These are phyloP conservation scores for Isotomurus palustris DNA, from an alignment of 2,888 invertebrate species.

Conservation along the genomic window DNA sequence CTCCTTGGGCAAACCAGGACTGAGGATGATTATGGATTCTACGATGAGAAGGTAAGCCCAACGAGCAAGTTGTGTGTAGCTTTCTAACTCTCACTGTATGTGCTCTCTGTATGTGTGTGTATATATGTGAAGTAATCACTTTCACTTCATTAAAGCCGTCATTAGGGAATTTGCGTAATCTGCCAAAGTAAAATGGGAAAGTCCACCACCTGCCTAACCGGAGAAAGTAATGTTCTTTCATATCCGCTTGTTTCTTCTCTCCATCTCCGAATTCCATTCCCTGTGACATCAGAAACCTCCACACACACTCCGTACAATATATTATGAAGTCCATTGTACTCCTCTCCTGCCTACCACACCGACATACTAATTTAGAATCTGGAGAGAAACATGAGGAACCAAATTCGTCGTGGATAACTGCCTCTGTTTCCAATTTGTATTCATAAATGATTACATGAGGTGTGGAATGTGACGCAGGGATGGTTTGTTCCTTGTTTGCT, in stretches of 20 bases:
- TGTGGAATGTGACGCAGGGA: neutral
- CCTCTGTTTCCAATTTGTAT: neutral
- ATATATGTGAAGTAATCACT: constrained; percentile 5
- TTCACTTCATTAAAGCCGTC: constrained; percentile 13
- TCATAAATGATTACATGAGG: neutral
- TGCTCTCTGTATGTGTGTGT: neutral
- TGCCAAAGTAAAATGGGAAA: neutral
- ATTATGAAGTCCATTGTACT: too few species aligned
- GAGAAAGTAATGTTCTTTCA: neutral
- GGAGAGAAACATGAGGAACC: neutral
- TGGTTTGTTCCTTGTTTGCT: neutral
- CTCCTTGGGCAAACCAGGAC: constrained; percentile 88
- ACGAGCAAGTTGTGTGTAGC: too few species aligned
- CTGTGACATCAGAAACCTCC: too few species aligned
- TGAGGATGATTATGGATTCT: constrained; percentile 82
- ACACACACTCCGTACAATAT: too few species aligned
- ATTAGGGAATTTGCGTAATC: constrained; percentile 7
- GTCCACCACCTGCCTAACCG: neutral
- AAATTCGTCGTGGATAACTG: too few species aligned
- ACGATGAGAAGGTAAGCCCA: constrained; percentile 71
- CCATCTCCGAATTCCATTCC: too few species aligned
- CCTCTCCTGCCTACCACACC: too few species aligned
- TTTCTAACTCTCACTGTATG: neutral
- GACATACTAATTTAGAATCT: too few species aligned
- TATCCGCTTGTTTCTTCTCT: too few species aligned